A percentile compares a stretch with the other conserved stretches of the same genome.
These are phyloP conservation scores for Whitmania pigra DNA, from an alignment of 1,140 invertebrate genomes.

Conservation along the genomic window DNA sequence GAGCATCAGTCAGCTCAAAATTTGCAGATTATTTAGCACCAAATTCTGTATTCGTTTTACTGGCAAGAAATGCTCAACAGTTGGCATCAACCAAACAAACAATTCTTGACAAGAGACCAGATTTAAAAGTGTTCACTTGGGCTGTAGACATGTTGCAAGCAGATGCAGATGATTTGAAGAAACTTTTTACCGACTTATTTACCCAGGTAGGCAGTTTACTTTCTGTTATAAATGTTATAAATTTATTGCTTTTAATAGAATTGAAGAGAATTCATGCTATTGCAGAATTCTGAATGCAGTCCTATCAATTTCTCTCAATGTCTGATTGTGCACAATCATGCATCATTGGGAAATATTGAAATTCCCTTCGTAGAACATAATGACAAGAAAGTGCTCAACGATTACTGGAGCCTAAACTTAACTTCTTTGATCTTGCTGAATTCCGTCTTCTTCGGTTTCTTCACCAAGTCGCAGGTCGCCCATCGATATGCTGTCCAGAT, in stretches of 20 bases:
- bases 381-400: conserved; percentile 31
- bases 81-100: conserved; percentile 49
- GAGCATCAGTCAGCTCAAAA: conserved; percentile 58
- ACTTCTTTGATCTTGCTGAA: conserved; percentile 65
- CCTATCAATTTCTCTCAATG: conserved; percentile 51
- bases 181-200: conserved; percentile 46
- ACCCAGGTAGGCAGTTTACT: background rate
- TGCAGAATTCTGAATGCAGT: conserved; percentile 31
- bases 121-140: conserved; percentile 27
- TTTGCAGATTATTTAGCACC: conserved; percentile 51
- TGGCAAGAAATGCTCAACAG: conserved; percentile 54
- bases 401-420: conserved; percentile 66
- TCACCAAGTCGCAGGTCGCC: conserved; percentile 43
- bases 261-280: conserved; percentile 41
- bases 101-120: conserved; percentile 21
- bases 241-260: conserved; percentile 39
- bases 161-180: conserved; percentile 34
- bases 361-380: conserved; percentile 50
- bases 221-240: conserved; percentile 23
- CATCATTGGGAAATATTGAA: conserved; percentile 62
- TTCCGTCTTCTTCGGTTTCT: conserved; percentile 54
- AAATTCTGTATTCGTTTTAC: conserved; percentile 58
- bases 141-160: conserved; percentile 38
- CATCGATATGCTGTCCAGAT: conserved; percentile 64
- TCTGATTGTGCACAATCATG: conserved; percentile 79